Evolutionary conservation across 2,113 vertebrate species (phyloP).

Genomic region (Aphyosemion australe): DNA sequence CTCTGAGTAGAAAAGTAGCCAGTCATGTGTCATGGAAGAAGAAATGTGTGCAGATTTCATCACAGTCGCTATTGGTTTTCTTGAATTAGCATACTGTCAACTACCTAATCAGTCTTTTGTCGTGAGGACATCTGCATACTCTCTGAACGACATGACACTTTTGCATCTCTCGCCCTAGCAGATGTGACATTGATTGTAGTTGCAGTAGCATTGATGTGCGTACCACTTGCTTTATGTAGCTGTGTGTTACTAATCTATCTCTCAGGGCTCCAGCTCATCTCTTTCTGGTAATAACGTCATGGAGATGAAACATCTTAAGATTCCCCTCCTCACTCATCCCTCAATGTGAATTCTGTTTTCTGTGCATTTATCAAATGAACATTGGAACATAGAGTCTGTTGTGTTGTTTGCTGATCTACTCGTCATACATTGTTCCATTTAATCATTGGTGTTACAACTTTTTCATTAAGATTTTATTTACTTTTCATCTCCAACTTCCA

Average conservation of each 20-base stretch:
- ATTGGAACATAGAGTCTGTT: constrained; percentile 2
- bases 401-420: constrained; percentile 17
- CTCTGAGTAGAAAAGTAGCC: background rate
- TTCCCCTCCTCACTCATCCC: constrained; percentile 23
- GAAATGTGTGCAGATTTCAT: constrained; percentile 20
- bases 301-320: constrained; percentile 17
- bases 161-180: constrained; percentile 7
- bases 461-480: constrained; percentile 25
- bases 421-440: constrained; percentile 14
- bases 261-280: background rate
- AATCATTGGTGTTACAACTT: background rate
- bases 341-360: constrained; percentile 36
- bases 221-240: constrained; percentile 18
- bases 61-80: background rate
- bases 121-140: constrained; percentile 24
- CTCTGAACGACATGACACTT: background rate
- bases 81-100: background rate
- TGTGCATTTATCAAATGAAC: constrained; percentile 18
- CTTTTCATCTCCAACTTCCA: constrained; percentile 1
- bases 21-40: background rate
- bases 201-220: constrained; percentile 8
- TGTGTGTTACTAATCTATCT: constrained; percentile 26
- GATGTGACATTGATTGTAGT: constrained; percentile 18
- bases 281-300: constrained; percentile 19
- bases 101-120: constrained; percentile 28